Conservation (phyloP, 1,140 invertebrate species). For the Dinothrombium tinctorium region DNA sequence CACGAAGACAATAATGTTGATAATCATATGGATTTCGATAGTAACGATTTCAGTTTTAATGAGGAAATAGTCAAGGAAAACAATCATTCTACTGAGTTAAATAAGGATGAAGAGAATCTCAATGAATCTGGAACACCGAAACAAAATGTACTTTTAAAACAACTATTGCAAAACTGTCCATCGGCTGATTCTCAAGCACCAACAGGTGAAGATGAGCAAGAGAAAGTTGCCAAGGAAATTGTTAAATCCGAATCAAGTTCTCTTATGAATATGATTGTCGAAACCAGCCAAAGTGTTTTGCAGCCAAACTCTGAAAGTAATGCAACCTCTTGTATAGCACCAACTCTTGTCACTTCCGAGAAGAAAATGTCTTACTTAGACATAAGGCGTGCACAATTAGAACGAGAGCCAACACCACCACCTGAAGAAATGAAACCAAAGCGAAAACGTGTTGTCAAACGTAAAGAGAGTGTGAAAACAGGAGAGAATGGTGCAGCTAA, state of each 20-base stretch:
- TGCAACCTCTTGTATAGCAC: neutral
- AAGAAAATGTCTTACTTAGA: constrained; percentile 12
- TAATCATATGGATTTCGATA: neutral
- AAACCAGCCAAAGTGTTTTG: neutral
- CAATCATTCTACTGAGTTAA: neutral
- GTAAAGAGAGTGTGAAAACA: constrained; percentile 13
- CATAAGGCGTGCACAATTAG: constrained; percentile 15
- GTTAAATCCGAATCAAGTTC: neutral
- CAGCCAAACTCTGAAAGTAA: neutral
- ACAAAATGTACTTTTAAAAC: constrained; percentile 68
- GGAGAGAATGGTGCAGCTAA: constrained; percentile 17
- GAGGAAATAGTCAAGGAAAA: neutral
- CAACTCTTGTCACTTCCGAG: neutral
- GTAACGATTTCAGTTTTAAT: neutral
- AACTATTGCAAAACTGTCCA: constrained; percentile 47
- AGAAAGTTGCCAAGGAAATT: neutral
- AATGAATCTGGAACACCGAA: constrained; percentile 2
- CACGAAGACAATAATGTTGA: constrained; percentile 6
- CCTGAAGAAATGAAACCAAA: constrained; percentile 16
- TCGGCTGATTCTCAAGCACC: constrained; percentile 23
- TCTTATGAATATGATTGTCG: neutral
- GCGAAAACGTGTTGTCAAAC: constrained; percentile 15
- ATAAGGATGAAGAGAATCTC: no score
- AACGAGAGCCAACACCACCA: constrained; percentile 17
- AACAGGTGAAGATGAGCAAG: neutral